Conservation (phyloP, 1,140 invertebrate genomes). For the Spodoptera litura region DNA sequence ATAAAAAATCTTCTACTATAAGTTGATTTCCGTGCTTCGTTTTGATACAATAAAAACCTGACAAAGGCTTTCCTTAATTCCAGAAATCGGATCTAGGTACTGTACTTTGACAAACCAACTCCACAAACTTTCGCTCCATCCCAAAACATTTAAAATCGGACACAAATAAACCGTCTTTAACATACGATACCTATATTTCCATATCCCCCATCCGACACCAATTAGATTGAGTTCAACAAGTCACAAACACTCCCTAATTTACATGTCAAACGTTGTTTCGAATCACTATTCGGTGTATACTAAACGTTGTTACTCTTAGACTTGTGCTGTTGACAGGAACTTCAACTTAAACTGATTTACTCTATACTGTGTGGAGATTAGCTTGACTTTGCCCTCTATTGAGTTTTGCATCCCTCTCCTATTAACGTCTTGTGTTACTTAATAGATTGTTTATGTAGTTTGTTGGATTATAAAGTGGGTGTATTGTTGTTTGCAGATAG, state of each 20-base stretch:
- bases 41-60: too few species aligned
- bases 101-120: too few species aligned
- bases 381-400: slow-evolving; percentile 13
- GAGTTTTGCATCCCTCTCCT: background rate
- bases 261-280: slow-evolving; percentile 11
- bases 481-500: too few species aligned
- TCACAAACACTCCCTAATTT: background rate
- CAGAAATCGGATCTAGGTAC: too few species aligned
- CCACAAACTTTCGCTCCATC: too few species aligned
- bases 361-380: slow-evolving; percentile 5
- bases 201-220: too few species aligned
- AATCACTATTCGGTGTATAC: background rate
- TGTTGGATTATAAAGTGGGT: background rate
- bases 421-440: background rate
- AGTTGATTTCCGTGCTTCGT: too few species aligned
- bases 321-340: background rate
- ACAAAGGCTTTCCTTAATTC: too few species aligned
- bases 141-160: too few species aligned
- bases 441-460: background rate
- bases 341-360: slow-evolving; percentile 16
- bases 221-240: background rate
- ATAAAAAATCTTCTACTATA: too few species aligned
- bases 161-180: too few species aligned
- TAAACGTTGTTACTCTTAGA: slow-evolving; percentile 9
- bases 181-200: too few species aligned